Percentiles rank a stretch among this genome's conserved stretches.
These are phyloP conservation scores for Zaprionus capensis DNA, from an alignment of 1,140 invertebrate genomes.

Conservation along the genomic window DNA sequence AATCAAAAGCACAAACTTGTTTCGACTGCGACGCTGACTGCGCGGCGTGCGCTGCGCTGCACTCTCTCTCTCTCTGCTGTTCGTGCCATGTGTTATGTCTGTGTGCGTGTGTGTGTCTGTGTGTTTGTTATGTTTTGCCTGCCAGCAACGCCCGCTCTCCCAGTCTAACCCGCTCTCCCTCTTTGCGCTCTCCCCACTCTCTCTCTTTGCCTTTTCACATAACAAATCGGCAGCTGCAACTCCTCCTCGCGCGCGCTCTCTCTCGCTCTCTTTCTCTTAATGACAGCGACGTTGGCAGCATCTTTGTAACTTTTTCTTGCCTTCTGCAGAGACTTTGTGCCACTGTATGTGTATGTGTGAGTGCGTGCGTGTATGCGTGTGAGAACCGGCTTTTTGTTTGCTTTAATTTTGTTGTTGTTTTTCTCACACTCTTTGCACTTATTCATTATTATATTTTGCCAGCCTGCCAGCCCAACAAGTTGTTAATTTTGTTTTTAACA, in stretches of 20 bases:
- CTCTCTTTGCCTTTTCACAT: neutral
- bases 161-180: neutral
- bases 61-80: conserved; percentile 28
- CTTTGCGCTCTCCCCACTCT: neutral
- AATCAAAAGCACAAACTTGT: neutral
- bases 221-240: conserved; percentile 33
- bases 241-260: conserved; percentile 9
- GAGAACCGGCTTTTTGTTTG: conserved; percentile 80
- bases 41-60: neutral
- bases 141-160: conserved; percentile 16
- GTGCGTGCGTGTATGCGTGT: conserved; percentile 19
- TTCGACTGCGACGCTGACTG: neutral
- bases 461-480: conserved; percentile 36
- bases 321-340: conserved; percentile 15
- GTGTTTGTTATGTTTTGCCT: conserved; percentile 47
- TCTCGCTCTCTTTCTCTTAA: conserved; percentile 7
- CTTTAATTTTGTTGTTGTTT: conserved; percentile 65
- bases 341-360: conserved; percentile 31
- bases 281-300: conserved; percentile 34
- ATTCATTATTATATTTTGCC: conserved; percentile 37
- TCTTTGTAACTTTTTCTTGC: conserved; percentile 49
- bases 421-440: conserved; percentile 27
- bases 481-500: conserved; percentile 62
- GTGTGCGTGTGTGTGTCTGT: conserved; percentile 1
- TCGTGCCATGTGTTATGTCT: conserved; percentile 11